phyloP scores from a whole-genome alignment of 2,888 invertebrate species.

The Drosophila phalerata region DNA sequence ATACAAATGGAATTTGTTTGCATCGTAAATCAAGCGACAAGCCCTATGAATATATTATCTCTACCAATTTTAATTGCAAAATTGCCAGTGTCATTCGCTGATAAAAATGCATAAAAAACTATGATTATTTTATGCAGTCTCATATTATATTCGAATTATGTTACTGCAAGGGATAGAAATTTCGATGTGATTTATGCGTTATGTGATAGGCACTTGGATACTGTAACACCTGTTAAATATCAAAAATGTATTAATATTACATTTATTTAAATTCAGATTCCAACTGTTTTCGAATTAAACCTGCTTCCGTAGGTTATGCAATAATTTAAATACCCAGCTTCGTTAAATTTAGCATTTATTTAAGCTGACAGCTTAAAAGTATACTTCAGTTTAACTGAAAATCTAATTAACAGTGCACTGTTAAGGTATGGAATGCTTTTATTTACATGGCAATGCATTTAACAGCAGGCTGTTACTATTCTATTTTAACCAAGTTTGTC shows the following conservation, averaged over 20 bases:
- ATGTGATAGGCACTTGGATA: constrained; percentile 4
- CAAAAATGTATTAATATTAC: constrained; percentile 8
- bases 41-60: constrained; percentile 50
- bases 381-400: constrained; percentile 22
- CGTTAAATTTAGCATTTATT: background rate
- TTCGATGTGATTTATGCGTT: constrained; percentile 6
- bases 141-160: constrained; percentile 2
- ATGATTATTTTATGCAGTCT: constrained; percentile 4
- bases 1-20: constrained; percentile 29
- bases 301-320: constrained; percentile 1
- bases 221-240: constrained; percentile 18
- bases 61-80: constrained; percentile 53
- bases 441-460: background rate
- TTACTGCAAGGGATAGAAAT: constrained; percentile 8
- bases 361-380: constrained; percentile 32
- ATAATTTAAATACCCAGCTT: background rate
- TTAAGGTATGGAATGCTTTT: background rate
- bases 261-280: constrained; percentile 16
- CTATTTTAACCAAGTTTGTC: too few species aligned
- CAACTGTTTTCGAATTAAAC: background rate
- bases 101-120: constrained; percentile 10
- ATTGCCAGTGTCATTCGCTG: constrained; percentile 11
- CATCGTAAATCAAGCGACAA: constrained; percentile 47
- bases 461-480: background rate
- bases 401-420: constrained; percentile 7